Percentiles rank a stretch among this genome's conserved stretches.
These are phyloP conservation scores for Drosophila pachea DNA, from an alignment of 1,140 invertebrate species.

Conservation along the genomic window DNA sequence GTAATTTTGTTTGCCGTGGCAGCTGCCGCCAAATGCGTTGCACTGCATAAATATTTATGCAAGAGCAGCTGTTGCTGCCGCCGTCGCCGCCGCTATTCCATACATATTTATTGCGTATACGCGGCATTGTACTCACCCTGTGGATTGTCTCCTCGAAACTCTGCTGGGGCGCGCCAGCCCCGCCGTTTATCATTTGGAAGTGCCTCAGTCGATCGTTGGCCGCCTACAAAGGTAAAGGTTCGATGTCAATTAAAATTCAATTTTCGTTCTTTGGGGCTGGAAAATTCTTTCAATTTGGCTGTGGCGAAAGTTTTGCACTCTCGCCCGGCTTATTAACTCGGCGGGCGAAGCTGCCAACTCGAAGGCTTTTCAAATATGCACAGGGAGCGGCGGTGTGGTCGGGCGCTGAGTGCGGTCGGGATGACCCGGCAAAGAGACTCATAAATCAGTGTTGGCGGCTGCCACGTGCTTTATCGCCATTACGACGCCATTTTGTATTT, in stretches of 20 bases:
- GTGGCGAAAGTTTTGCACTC: conserved; percentile 26
- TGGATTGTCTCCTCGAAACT: conserved; percentile 92
- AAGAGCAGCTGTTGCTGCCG: neutral
- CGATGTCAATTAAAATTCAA: conserved; percentile 56
- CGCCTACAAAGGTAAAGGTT: conserved; percentile 50
- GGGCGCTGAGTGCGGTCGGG: conserved; percentile 8
- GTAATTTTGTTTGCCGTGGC: conserved; percentile 60
- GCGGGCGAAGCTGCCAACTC: neutral
- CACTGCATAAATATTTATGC: conserved; percentile 72
- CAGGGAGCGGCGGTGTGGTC: conserved; percentile 23
- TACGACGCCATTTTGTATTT: conserved; percentile 70
- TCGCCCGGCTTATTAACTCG: conserved; percentile 26
- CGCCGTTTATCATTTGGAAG: conserved; percentile 87
- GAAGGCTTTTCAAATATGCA: conserved; percentile 47
- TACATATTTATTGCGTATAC: conserved; percentile 51
- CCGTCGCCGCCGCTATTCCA: conserved; percentile 1
- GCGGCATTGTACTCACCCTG: conserved; percentile 82
- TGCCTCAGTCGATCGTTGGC: conserved; percentile 86
- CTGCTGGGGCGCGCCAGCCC: conserved; percentile 82
- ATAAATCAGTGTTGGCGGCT: conserved; percentile 60
- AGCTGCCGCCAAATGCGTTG: conserved; percentile 58
- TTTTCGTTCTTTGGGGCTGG: neutral
- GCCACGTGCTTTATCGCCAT: conserved; percentile 73
- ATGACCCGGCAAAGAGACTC: conserved; percentile 51
- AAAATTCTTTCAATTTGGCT: conserved; percentile 15